Conservation (phyloP, 2,113 vertebrate species). For the Bufo gargarizans region DNA sequence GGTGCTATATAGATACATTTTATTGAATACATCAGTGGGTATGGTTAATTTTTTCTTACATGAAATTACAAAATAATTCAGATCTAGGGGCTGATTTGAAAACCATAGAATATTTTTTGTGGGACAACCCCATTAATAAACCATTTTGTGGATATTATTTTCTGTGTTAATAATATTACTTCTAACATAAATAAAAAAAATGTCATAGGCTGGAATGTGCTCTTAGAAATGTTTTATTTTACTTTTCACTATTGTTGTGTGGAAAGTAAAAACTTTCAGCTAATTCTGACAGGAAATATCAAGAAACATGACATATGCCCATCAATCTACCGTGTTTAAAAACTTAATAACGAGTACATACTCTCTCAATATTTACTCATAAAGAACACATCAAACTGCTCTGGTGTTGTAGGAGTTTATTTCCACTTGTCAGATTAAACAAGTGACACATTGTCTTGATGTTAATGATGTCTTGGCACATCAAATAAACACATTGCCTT, state of each 20-base stretch:
- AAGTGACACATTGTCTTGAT: constrained; percentile 57
- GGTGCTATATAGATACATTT: no score
- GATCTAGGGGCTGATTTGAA: no score
- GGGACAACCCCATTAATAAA: not conserved
- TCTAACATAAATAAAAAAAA: not conserved
- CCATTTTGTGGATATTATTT: not conserved
- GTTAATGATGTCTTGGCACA: constrained; percentile 58
- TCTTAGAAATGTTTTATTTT: not conserved
- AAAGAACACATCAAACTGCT: constrained; percentile 50
- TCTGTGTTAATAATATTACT: not conserved
- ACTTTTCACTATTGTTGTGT: not conserved
- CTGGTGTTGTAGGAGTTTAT: constrained; percentile 35
- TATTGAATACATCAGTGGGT: no score
- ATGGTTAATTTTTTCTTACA: no score
- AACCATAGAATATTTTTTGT: no score
- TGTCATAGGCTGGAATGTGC: not conserved
- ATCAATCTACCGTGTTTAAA: constrained; percentile 22
- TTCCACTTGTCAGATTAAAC: constrained; percentile 55
- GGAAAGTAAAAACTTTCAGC: not conserved
- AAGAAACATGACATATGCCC: constrained; percentile 25
- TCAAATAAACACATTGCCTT: constrained; percentile 58
- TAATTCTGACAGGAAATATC: not conserved
- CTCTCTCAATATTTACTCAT: constrained; percentile 33
- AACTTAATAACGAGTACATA: constrained; percentile 45
- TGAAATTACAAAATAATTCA: no score